Evolutionary conservation across 2,888 invertebrate genomes (phyloP), one percentile per base, ranked within the genome.

Genomic region (Phyllotreta cruciferae): DNA sequence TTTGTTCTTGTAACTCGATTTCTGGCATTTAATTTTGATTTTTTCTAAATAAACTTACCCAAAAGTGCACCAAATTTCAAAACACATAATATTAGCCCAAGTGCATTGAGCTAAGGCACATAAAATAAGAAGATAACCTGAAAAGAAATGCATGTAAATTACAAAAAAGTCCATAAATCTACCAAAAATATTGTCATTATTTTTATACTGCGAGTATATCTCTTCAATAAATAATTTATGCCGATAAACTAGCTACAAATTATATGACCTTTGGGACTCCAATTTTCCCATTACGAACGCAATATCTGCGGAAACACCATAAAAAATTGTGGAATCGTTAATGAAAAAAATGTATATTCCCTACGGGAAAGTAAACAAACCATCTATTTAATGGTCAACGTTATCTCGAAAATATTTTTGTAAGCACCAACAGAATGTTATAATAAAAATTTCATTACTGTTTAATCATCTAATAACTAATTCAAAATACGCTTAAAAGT

Each of bases 11-110:
- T 44, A 44, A n/a, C n/a, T 13, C 10, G 3, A 44, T 44, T 44
- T 10, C 14, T 7, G n/a, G 36, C 3, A 7, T 47, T 13, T 24
- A 6, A 13, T 13, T 47, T 47, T 13, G 6, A n/a, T n/a, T 45
- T 45, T n/a, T 45, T 14, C 8, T 36, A 36, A 36, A 53, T 4
- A 34, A 58, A 69, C 73, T 74, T 67, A 76, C 77, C 75, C 73
- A 67, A 77, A 75, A 38, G 73, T 77, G 61, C 70, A 72, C 71
- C 75, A 76, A 60, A 77, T 76, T 65, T 77, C 77, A 37, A 75
- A 65, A 41, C 75, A 74, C 74, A 76, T 74, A n/a, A 75, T 66
- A 53, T 77, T 77, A 10, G 76, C 68, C 77, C 75, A 76, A 7
- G 73, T 71, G 64, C 75, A 75, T n/a, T 67, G 60, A 6, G 74